phyloP scores from a whole-genome alignment of 2,888 invertebrate genomes.

The Fissipunctia ypsillon region DNA sequence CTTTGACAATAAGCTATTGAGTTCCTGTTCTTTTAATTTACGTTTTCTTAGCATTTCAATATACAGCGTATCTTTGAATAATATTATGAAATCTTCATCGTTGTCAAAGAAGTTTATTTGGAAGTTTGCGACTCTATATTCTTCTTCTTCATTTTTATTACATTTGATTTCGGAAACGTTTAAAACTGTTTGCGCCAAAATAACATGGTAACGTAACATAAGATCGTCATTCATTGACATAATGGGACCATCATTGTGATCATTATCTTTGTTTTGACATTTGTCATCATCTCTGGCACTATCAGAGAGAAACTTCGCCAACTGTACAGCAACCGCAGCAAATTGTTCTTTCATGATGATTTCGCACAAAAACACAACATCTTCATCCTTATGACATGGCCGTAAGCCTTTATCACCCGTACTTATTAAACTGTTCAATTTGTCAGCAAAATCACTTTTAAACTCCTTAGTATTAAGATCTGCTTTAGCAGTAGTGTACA shows the following conservation, averaged over 20 bases:
- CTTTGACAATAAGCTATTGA: background rate
- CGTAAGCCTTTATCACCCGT: slow-evolving; percentile 42
- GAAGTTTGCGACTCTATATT: slow-evolving; percentile 40
- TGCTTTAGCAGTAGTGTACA: slow-evolving; percentile 55
- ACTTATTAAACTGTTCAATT: slow-evolving; percentile 39
- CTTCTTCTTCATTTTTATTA: slow-evolving; percentile 19
- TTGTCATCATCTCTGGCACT: slow-evolving; percentile 6
- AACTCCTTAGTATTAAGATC: slow-evolving; percentile 17
- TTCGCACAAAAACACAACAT: slow-evolving; percentile 37
- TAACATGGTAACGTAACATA: slow-evolving; percentile 48
- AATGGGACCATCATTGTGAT: background rate
- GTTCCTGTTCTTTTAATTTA: background rate
- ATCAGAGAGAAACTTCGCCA: slow-evolving; percentile 36
- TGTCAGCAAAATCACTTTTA: slow-evolving; percentile 6
- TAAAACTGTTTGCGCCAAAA: slow-evolving; percentile 47
- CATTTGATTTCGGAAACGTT: slow-evolving; percentile 31
- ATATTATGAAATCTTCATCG: slow-evolving; percentile 28
- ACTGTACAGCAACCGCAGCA: slow-evolving; percentile 26
- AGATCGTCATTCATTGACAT: slow-evolving; percentile 50
- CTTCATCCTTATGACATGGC: slow-evolving; percentile 21
- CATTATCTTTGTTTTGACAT: background rate
- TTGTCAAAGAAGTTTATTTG: slow-evolving; percentile 36
- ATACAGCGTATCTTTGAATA: slow-evolving; percentile 41
- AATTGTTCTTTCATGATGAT: slow-evolving; percentile 46
- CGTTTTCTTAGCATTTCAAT: slow-evolving; percentile 32